Evolutionary conservation across 2,888 invertebrate species (phyloP), one percentile per base, ranked within the genome.

Genomic region (Drosophila borborema): DNA sequence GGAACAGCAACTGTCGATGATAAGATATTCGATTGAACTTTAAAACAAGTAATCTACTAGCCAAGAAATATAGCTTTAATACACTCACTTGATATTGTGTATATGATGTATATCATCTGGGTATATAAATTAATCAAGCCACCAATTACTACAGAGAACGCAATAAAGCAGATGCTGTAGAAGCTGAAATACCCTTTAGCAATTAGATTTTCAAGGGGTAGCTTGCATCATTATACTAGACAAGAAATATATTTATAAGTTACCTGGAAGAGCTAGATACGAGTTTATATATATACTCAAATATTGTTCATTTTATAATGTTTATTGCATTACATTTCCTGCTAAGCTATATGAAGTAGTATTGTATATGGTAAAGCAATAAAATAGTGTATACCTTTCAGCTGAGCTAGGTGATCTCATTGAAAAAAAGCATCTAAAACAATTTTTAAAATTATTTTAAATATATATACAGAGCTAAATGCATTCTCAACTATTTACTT

Each of bases 21-120:
- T 34, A 46, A 18, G 34, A 54, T 67, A 67, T 36, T 12, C 46
- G 45, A n/a, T 41, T 16, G 18, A 16, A 51, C 12, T 51, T 12
- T 34, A 2, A 34, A 34, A 31, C 10, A 2, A n/a, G 9, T 31
- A 10, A 7, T 34, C 3, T 18, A 14, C 20, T 20, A 36, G 34
- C 1, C 34, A 51, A 31, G 51, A 51, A 7, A 34, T 51, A 34
- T 34, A 34, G 3, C 3, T 34, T 1, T 8, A 14, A 34, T 12
- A n/a, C 34, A 49, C 49, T n/a, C n/a, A 18, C 18, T 12, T 34
- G 31, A 51, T 34, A 1, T 18, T n/a, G 12, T 34, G 3, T 34
- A 49, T 18, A 18, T 49, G 12, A 18, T 51, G 12, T 51, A 34
- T 31, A 49, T 6, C n/a, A n/a, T 31, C 31, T 31, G 12, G 10